Base-by-base conservation (phyloP, 2,888 invertebrate genomes). In the Argyra leucocephala region DNA sequence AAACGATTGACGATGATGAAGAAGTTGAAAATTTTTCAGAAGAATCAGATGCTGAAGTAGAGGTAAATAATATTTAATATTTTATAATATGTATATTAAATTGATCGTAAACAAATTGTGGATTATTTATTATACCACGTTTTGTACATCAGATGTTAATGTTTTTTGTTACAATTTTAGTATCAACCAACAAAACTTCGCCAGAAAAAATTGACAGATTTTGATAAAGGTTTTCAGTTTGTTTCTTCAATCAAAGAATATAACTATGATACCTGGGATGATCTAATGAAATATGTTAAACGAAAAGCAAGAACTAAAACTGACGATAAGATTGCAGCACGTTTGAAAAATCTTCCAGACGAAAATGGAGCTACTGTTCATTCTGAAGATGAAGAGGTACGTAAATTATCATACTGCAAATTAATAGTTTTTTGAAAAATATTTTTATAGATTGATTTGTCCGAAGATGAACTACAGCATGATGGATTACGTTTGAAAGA, bases 121-220 rank as follows among this genome's bases (percentile, higher is more conserved):
- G n/a, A n/a, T n/a, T n/a, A n/a, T n/a, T n/a, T n/a, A n/a, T n/a
- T n/a, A n/a, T 22, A 21, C 9, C 22, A 58, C 22, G 22, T 15
- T 58, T 23, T 58, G 2, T 9, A 21, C 12, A 37, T 10, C 12
- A 37, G 12, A 18, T 64, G 61, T 31, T 36, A 22, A 57, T 65
- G 58, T 67, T 66, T 63, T 37, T n/a, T n/a, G n/a, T n/a, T 57
- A 68, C 71, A 67, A 61, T 79, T 82, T 69, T 74, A 93, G 91
- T 88, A 89, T 79, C 93, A 93, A 82, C 93, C 93, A 57, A 87
- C 88, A 1, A 90, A 89, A 76, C 85, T 87, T 71, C 89, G 89
- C 71, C 84, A 84, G 57, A 86, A 86, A 67, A 84, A 85, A 69
- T 85, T 85, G 69, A 86, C 86, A 1, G 90, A 91, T 71, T 91